Evolutionary conservation across 2,113 vertebrate genomes (phyloP).

Genomic region (Trachemys scripta): DNA sequence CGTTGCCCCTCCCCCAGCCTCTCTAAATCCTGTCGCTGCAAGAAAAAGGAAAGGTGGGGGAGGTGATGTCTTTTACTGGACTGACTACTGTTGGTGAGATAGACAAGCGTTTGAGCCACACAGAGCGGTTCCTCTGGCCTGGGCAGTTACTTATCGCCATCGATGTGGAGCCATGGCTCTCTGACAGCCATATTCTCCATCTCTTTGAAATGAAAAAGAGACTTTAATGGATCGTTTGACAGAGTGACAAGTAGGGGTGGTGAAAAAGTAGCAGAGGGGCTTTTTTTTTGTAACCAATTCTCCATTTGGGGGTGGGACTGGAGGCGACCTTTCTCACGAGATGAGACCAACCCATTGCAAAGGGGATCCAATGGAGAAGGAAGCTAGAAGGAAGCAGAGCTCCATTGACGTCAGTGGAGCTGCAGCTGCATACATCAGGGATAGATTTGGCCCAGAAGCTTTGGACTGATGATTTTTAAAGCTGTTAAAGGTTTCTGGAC

Average conservation of each 20-base stretch:
- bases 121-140: neutral
- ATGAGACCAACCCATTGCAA: neutral
- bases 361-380: neutral
- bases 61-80: neutral
- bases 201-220: neutral
- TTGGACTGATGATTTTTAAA: neutral
- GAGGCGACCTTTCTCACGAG: neutral
- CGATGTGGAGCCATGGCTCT: neutral
- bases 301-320: neutral
- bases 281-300: neutral
- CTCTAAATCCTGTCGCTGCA: neutral
- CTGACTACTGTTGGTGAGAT: neutral
- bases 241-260: neutral
- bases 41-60: neutral
- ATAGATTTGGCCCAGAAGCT: neutral
- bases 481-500: neutral
- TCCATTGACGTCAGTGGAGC: neutral
- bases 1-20: neutral
- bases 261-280: neutral
- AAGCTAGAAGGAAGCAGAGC: neutral
- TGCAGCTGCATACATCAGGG: neutral
- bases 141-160: neutral
- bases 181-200: neutral
- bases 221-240: neutral
- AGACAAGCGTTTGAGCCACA: neutral